Percentiles rank a stretch among this genome's conserved stretches.
phyloP scores from a whole-genome alignment of 1,140 invertebrate species.

The Heliconius hewitsoni region DNA sequence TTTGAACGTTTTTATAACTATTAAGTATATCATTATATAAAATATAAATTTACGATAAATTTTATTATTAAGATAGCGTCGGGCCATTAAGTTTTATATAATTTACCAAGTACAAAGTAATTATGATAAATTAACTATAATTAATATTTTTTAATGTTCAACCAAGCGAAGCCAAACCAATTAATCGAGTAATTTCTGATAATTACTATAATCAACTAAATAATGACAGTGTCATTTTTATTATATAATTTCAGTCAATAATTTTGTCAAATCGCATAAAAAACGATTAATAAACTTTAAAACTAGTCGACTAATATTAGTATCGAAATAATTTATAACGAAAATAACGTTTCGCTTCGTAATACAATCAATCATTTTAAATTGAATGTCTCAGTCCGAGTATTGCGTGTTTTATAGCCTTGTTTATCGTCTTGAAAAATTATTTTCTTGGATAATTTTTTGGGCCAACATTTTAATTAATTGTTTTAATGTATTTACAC shows the following conservation, averaged over 20 bases:
- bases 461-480: slow-evolving; percentile 24
- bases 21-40: not conserved
- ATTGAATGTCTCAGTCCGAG: slow-evolving; percentile 47
- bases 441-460: slow-evolving; percentile 16
- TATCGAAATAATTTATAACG: slow-evolving; percentile 29
- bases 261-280: not conserved
- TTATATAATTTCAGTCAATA: not conserved
- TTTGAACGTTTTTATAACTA: not conserved
- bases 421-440: slow-evolving; percentile 39
- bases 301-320: slow-evolving; percentile 13
- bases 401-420: slow-evolving; percentile 44
- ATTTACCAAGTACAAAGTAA: slow-evolving; percentile 8
- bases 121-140: not conserved
- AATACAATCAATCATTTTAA: slow-evolving; percentile 52
- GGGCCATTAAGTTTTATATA: not conserved
- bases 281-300: slow-evolving; percentile 16
- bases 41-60: not conserved
- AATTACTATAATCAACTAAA: slow-evolving; percentile 12
- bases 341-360: slow-evolving; percentile 34
- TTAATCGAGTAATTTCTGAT: slow-evolving; percentile 11
- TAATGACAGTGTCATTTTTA: not conserved
- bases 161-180: not conserved
- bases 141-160: not conserved
- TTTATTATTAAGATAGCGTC: not conserved
- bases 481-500: slow-evolving; percentile 17